Evolutionary conservation across 2,888 invertebrate species (phyloP), one percentile per base, ranked within the genome.

Genomic region (Sipha maydis): DNA sequence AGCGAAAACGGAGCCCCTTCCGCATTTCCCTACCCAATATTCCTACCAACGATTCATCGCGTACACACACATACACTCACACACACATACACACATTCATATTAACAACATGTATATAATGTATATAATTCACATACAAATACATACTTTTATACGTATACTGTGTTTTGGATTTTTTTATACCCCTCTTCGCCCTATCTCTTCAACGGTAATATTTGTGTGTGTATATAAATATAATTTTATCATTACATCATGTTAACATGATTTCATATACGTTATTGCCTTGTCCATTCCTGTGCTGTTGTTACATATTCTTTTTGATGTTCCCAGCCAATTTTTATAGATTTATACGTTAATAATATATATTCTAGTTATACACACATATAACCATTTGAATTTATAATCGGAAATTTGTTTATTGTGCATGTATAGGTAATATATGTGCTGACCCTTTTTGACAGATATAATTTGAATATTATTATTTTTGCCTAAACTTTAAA

Each of bases 1-100:
- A 76, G 56, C 69, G 25, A 61, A 82, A 85, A 73, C 73, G 80
- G 61, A 79, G 21, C 34, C 71, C 85, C n/a, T 76, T 69, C 48
- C 85, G 67, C 67, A 25, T 77, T 79, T 41, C 56, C 17, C 34
- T 56, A 61, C 38, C 71, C 69, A 28, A 41, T 69, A 17, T 73
- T 21, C 25, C 14, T 38, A 25, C 41, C 78, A 28, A 28, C 78
- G 56, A 21, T 56, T 56, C 56, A 25, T 1, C n/a, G 8, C 19
- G n/a, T 41, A n/a, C 54, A 78, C 31, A 79, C 2, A 34, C 34
- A 28, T 19, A 25, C 48, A n/a, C 67, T 41, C 38, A 41, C 28
- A 77, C 85, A 54, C n/a, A 67, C 11, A 67, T 0, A 67, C 67
- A 9, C 28, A n/a, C 67, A n/a, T 25, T n/a, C n/a, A 25, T n/a